phyloP scores from a whole-genome alignment of 2,888 invertebrate species.

The Apotomis capreana region DNA sequence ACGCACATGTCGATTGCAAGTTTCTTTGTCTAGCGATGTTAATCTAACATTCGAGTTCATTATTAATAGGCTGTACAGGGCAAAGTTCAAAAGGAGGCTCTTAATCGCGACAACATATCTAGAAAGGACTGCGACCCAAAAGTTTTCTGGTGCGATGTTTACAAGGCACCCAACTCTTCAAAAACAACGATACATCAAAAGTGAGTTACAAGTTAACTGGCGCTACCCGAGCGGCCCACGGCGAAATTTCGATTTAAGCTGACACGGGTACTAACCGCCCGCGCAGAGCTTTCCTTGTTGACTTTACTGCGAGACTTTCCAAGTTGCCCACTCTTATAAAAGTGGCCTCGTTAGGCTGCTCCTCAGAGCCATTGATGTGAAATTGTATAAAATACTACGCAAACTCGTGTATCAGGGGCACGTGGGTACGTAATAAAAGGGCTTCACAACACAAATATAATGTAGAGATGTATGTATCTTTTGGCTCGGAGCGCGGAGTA shows the following conservation, averaged over 20 bases:
- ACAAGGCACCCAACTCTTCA: constrained; percentile 71
- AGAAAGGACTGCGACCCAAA: constrained; percentile 63
- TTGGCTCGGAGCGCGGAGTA: constrained; percentile 50
- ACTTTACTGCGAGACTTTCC: constrained; percentile 62
- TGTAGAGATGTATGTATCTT: constrained; percentile 13
- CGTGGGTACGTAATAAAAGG: constrained; percentile 23
- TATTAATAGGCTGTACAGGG: constrained; percentile 39
- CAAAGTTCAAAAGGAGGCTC: constrained; percentile 46
- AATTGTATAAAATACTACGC: constrained; percentile 21
- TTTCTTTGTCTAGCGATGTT: constrained; percentile 8
- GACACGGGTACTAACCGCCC: constrained; percentile 62
- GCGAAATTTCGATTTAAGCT: constrained; percentile 70
- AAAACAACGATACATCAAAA: constrained; percentile 81
- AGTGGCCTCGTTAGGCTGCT: constrained; percentile 49
- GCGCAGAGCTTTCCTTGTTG: constrained; percentile 58
- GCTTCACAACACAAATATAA: constrained; percentile 26
- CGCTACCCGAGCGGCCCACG: constrained; percentile 63
- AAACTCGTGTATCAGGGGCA: constrained; percentile 26
- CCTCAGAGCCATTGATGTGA: constrained; percentile 26
- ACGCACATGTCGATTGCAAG: constrained; percentile 5
- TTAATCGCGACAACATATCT: constrained; percentile 59
- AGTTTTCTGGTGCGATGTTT: constrained; percentile 71
- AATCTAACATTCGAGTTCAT: constrained; percentile 22
- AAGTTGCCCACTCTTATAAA: constrained; percentile 56
- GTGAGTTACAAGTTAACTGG: constrained; percentile 77